Evolutionary conservation across 92 coral and sea anemone genomes (phyloP), one percentile per base, ranked within the genome.

Genomic region (Zoanthus sansibaricus): DNA sequence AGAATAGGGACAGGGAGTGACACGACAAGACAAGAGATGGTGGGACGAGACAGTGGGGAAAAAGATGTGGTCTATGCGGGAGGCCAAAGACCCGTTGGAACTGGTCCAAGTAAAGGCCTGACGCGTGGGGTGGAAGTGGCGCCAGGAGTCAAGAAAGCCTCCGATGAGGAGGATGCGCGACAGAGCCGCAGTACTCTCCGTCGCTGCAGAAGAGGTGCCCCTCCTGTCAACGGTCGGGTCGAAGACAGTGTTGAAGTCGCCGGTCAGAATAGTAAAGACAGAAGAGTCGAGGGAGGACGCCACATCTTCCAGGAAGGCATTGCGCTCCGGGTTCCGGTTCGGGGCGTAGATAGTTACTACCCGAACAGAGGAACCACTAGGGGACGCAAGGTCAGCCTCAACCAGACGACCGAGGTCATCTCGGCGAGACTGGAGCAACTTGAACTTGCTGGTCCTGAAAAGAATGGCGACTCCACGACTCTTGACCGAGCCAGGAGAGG

Each of bases 1-100:
- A 11, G 91, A 91, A 1, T 79, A 76, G 47, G 84, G 84, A 31
- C 52, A 82, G 30, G 94, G 89, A 1, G 68, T 32, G 12, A 91
- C 76, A 0, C 16, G 80, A 48, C 82, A 72, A 21, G 44, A 68
- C 12, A 21, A 12, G 10, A 68, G 46, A 67, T 18, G 0, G 31
- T 17, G 68, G 5, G 31, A 15, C 68, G 11, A 75, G 54, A 1
- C 78, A 82, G 46, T 54, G 54, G 30, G 79, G 42, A 20, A 86
- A n/a, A 83, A 55, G 83, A 16, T 45, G 33, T 8, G 46, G 10
- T 5, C 92, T 72, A 52, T 82, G 45, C 84, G 92, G 85, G 67
- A 92, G 61, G 68, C 89, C 72, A 59, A 47, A 6, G 30, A 8
- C 3, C 86, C 86, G 49, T 78, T 47, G 2, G 86, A 21, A 5